phyloP scores from a whole-genome alignment of 2,113 vertebrate genomes.

The Oncorhynchus gorbuscha region DNA sequence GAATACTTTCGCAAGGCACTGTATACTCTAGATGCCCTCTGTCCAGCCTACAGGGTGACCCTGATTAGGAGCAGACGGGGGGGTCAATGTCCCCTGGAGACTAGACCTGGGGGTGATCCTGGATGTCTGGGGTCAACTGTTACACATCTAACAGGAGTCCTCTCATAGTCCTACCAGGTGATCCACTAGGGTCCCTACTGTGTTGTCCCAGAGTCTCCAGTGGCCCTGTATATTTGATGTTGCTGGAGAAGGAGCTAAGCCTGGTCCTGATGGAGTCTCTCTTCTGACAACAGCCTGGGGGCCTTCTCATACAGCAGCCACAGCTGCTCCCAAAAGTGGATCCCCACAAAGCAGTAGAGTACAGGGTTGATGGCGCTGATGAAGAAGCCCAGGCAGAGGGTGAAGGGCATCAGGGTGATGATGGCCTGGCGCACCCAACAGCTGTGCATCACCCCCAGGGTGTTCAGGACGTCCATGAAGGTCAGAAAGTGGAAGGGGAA shows the following conservation, averaged over 20 bases:
- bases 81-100: background rate
- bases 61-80: background rate
- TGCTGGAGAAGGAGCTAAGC: conserved; percentile 69
- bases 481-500: conserved; percentile 78
- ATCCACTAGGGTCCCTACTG: background rate
- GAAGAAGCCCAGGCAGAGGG: conserved; percentile 78
- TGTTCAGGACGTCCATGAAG: conserved; percentile 73
- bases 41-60: background rate
- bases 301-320: conserved; percentile 68
- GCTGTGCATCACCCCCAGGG: conserved; percentile 62
- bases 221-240: conserved; percentile 55
- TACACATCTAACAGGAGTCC: background rate
- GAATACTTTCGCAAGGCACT: too few species aligned
- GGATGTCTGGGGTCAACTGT: background rate
- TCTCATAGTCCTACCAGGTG: background rate
- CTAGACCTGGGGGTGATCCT: background rate
- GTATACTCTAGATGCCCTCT: background rate
- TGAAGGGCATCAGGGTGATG: conserved; percentile 61
- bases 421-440: conserved; percentile 63
- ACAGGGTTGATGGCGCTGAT: conserved; percentile 84
- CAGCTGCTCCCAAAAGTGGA: conserved; percentile 81
- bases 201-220: conserved; percentile 24
- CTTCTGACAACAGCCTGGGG: conserved; percentile 66
- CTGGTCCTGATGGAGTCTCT: conserved; percentile 46
- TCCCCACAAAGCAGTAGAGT: conserved; percentile 83